Conservation (phyloP, 2,797 vertebrate species). For the Anas acuta region DNA sequence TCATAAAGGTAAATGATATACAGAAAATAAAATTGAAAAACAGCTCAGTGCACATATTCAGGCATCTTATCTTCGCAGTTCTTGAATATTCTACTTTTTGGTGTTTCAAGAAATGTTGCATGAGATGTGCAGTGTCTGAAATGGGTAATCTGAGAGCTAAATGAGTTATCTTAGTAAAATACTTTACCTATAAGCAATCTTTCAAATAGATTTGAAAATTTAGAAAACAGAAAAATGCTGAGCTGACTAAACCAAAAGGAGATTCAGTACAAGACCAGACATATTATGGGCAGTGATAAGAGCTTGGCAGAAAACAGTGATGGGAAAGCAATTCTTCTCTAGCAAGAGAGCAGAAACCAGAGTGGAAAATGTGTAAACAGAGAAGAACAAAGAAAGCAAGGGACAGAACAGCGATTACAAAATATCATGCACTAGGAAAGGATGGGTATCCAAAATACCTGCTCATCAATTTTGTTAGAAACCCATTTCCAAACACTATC, state of each 20-base stretch:
- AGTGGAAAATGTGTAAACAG: not conserved
- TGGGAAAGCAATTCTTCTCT: not conserved
- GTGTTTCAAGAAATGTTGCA: not conserved
- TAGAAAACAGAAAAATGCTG: not conserved
- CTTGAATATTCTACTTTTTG: not conserved
- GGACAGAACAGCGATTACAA: not conserved
- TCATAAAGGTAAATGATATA: not conserved
- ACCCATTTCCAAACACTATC: not conserved
- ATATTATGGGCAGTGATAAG: not conserved
- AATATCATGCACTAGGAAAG: not conserved
- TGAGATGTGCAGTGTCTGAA: not conserved
- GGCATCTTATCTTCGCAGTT: not conserved
- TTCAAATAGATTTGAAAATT: not conserved
- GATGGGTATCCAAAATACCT: not conserved
- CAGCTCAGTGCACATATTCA: not conserved
- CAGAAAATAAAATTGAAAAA: not conserved
- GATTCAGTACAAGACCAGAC: not conserved
- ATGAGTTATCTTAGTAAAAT: not conserved
- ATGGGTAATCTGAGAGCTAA: not conserved
- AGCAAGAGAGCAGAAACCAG: not conserved
- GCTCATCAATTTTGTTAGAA: not conserved
- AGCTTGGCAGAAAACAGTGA: not conserved
- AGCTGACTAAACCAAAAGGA: not conserved
- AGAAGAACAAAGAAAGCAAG: not conserved
- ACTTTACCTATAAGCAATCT: not conserved